phyloP scores from a whole-genome alignment of 2,797 vertebrate species.

The Pantherophis vulpinus region DNA sequence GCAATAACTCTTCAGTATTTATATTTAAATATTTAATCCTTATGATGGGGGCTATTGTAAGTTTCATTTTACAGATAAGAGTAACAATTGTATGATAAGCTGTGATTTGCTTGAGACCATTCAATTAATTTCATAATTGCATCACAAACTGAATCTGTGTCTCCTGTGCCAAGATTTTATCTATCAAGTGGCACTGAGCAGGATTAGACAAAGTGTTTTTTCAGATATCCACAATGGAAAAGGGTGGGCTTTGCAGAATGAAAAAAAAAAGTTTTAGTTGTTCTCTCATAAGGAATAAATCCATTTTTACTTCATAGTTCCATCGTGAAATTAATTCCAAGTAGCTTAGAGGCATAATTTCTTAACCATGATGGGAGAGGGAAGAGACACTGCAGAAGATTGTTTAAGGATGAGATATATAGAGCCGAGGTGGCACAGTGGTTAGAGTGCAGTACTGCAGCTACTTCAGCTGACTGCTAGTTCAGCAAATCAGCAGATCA shows the following conservation, averaged over 20 bases:
- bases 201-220: background rate
- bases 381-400: background rate
- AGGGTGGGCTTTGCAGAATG: background rate
- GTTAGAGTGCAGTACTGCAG: too few species aligned
- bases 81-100: background rate
- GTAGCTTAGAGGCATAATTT: background rate
- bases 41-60: background rate
- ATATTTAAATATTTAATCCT: background rate
- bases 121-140: background rate
- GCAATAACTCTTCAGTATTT: background rate
- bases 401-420: constrained; percentile 2
- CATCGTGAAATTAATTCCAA: background rate
- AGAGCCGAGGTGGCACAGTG: too few species aligned
- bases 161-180: background rate
- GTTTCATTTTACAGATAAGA: background rate
- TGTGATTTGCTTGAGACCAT: background rate
- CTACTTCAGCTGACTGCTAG: too few species aligned
- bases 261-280: background rate
- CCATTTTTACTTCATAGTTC: background rate
- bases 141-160: background rate
- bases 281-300: background rate
- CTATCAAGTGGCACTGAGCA: background rate
- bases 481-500: too few species aligned
- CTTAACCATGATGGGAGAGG: background rate
- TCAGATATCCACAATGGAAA: background rate